Base-by-base conservation (phyloP, 2,797 vertebrate genomes). In the Manis pentadactyla region DNA sequence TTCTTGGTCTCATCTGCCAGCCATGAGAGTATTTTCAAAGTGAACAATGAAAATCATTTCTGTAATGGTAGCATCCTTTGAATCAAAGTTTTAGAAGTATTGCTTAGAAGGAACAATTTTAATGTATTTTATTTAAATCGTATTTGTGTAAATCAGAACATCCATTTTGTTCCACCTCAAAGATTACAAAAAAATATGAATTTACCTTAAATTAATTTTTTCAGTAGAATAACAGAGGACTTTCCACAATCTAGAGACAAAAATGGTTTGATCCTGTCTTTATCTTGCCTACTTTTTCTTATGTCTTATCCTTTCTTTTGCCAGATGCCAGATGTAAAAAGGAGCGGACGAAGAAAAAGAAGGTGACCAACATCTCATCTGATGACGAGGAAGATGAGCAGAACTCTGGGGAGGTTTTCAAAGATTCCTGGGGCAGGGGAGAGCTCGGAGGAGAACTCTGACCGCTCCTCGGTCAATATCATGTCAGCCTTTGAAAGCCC, bases 311-410 rank as follows among this genome's bases (percentile, higher is more conserved):
- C 69, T 74, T 86, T 92, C 73, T 90, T 79, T 93, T 79, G 34
- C n/a, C 81, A 99, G 99, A 99, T 98, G 98, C 99, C 0, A 99
- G 98, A 96, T 98, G 98, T 95, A 99, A 98, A 98, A 99, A 99
- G 88, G 99, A 99, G 96, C 98, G 99, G 18, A 99, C 99, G 81
- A 99, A 99, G 98, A 99, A 99, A 98, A 99, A 99, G 98, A 99
- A 99, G 97, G 98, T 99, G 98, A 99, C 99, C 87, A 99, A 99
- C 98, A 99, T 99, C 12, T 99, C 99, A 11, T 99, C 99, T 96
- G 99, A 99, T 46, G 99, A 99, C 27, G 99, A 99, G 12, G 98
- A 99, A 2, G 99, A 99, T 0, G 99, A 99, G 53, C 99, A 99
- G 55, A 99, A 98, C 95, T 51, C 96, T 23, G 99, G 99, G n/a